Conservation (phyloP, 35 echinoderm and acorn worm species). For the Patiria miniata region DNA sequence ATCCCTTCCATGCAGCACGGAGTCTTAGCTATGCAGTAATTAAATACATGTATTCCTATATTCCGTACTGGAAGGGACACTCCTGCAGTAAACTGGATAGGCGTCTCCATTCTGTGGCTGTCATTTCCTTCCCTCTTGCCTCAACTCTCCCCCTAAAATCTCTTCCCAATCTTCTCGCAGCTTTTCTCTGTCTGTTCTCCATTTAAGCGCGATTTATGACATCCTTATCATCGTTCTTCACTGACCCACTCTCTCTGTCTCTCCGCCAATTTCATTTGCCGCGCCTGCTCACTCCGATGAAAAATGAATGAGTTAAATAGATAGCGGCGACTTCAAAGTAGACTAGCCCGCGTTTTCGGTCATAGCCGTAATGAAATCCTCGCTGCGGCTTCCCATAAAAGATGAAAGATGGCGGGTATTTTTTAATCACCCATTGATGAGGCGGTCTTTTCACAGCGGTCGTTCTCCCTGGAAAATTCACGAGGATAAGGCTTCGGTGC, state of each 20-base stretch:
- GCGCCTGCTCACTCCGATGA: background rate
- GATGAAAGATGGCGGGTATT: background rate
- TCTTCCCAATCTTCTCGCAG: too few species aligned
- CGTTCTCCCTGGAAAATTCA: background rate
- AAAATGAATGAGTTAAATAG: conserved; percentile 28
- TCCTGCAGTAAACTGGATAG: too few species aligned
- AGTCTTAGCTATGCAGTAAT: too few species aligned
- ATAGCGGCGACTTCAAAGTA: conserved; percentile 14
- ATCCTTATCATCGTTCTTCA: too few species aligned
- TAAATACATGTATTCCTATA: too few species aligned
- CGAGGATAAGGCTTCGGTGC: background rate
- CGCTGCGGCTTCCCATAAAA: background rate
- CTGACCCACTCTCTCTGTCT: background rate
- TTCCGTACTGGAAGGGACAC: too few species aligned
- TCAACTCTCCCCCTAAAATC: too few species aligned
- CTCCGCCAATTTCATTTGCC: background rate
- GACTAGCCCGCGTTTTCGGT: background rate
- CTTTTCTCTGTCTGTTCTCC: too few species aligned
- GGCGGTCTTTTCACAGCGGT: background rate
- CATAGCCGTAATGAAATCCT: background rate
- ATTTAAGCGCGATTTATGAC: too few species aligned
- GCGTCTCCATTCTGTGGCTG: too few species aligned
- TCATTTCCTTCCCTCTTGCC: too few species aligned
- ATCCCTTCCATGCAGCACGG: too few species aligned
- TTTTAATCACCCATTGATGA: conserved; percentile 25